These are phyloP conservation scores for zebrafish (Danio rerio) DNA, from an alignment of 2,113 vertebrate species.

Conservation along the genomic window GRCz12tu NC_133184.1:21484001-21484500, in stretches of 20 bases:
- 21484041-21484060: background rate
- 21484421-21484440: conserved; percentile 19
- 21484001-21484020: background rate
- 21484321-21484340: conserved; percentile 4
- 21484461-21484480: rapidly evolving
- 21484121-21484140: background rate
- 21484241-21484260: background rate
- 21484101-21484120: background rate
- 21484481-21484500: background rate
- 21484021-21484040: background rate
- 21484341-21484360: background rate
- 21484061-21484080: background rate
- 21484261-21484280: background rate
- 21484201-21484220: background rate
- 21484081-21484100: background rate
- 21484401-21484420: background rate
- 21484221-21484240: background rate
- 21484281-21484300: no score
- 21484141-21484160: background rate
- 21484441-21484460: background rate
- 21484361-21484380: conserved; percentile 30
- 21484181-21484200: background rate
- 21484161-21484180: background rate
- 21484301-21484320: background rate
- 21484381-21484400: conserved; percentile 18